Evolutionary conservation across 1,140 invertebrate genomes (phyloP).

Genomic region (Dufourea novaeangliae): DNA sequence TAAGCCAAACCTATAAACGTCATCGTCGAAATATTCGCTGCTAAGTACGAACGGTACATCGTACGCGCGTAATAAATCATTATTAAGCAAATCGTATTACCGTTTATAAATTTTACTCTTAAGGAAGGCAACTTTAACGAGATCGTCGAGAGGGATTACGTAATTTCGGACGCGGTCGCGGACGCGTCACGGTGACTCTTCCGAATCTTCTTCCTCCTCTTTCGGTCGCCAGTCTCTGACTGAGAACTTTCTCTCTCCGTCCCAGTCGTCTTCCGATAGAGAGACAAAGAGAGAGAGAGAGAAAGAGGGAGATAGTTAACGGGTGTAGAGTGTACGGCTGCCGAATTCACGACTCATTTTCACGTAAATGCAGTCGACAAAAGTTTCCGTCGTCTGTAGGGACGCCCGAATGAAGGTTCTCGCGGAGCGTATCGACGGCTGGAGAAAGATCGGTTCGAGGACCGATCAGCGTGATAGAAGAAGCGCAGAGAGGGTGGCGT

Average conservation of each 20-base stretch:
- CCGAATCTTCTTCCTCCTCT: conserved; percentile 27
- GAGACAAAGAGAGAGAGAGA: not conserved
- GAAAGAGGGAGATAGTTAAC: not conserved
- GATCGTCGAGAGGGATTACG: conserved; percentile 60
- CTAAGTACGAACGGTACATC: conserved; percentile 44
- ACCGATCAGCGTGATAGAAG: not conserved
- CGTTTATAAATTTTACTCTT: conserved; percentile 61
- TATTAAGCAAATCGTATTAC: conserved; percentile 68
- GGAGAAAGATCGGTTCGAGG: not conserved
- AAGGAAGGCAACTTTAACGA: conserved; percentile 60
- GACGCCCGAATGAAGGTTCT: too few species aligned
- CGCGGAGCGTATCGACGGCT: too few species aligned
- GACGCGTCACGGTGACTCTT: conserved; percentile 15
- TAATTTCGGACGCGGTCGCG: conserved; percentile 42
- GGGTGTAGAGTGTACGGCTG: not conserved
- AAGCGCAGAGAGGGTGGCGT: not conserved
- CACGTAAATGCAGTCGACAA: not conserved
- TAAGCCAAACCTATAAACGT: conserved; percentile 53
- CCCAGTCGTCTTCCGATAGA: not conserved
- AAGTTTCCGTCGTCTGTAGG: not conserved
- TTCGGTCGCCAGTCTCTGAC: not conserved
- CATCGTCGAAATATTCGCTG: conserved; percentile 53
- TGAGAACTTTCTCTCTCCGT: not conserved
- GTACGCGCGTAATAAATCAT: conserved; percentile 58
- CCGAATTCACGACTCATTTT: too few species aligned